phyloP scores from a whole-genome alignment of 2,113 vertebrate species.

The Rhagologus leucostigma region DNA sequence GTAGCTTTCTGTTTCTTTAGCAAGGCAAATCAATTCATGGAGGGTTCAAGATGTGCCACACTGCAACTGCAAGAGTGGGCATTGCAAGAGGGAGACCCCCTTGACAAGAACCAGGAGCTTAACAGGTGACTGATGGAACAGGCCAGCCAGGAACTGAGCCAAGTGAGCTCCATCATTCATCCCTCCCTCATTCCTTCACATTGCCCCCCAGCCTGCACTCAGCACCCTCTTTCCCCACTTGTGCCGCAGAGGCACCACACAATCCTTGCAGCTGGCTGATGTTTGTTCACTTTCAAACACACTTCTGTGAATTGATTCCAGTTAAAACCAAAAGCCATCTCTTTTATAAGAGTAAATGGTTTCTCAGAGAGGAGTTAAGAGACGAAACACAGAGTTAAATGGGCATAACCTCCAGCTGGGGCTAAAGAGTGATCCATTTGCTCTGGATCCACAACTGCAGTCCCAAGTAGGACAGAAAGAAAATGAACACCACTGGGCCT shows the following conservation, averaged over 20 bases:
- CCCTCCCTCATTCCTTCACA: not conserved
- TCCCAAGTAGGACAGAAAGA: not conserved
- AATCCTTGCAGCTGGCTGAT: rapidly evolving
- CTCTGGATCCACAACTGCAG: not conserved
- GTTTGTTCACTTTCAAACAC: not conserved
- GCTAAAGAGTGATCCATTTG: not conserved
- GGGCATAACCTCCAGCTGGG: not conserved
- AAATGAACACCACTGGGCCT: not conserved
- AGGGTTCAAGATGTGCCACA: not conserved
- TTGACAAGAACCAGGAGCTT: not conserved
- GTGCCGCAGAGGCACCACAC: rapidly evolving
- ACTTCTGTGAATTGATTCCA: not conserved
- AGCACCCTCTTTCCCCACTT: too few species aligned
- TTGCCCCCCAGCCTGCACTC: too few species aligned
- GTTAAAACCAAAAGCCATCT: not conserved
- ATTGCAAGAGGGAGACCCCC: not conserved
- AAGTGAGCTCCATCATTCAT: not conserved
- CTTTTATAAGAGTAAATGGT: not conserved
- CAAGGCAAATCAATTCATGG: not conserved
- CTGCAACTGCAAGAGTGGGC: not conserved
- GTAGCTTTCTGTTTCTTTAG: not conserved
- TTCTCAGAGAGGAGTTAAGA: not conserved
- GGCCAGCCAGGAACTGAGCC: not conserved
- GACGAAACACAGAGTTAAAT: not conserved
- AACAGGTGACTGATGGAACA: not conserved